A percentile compares a stretch with the other conserved stretches of the same genome.
phyloP scores from a whole-genome alignment of 2,888 invertebrate genomes.

The Lymantria dispar region DNA sequence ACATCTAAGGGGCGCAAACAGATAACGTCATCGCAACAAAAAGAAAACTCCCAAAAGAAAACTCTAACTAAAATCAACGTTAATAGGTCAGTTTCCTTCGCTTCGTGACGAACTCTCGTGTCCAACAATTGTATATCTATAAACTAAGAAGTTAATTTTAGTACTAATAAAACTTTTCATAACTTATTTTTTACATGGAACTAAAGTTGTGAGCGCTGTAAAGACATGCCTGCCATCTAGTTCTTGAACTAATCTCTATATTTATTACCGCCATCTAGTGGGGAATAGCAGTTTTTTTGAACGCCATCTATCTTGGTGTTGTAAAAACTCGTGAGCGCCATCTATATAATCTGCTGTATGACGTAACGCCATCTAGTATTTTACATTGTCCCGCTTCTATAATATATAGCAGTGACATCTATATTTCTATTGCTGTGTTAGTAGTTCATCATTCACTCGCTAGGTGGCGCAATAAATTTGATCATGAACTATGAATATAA shows the following conservation, averaged over 20 bases:
- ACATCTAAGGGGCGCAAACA: no score
- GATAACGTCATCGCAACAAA: no score
- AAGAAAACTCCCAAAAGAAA: no score
- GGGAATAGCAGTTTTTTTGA: conserved; percentile 2
- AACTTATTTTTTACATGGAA: not conserved
- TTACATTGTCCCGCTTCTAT: not conserved
- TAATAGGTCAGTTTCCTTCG: no score
- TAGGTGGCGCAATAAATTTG: conserved; percentile 10
- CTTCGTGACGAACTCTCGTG: no score
- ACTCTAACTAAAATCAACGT: no score
- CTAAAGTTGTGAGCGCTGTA: not conserved
- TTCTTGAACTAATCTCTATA: not conserved
- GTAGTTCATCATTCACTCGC: not conserved
- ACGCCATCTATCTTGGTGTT: no score
- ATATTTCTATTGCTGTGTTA: not conserved
- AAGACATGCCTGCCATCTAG: conserved; percentile 19
- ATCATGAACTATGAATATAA: no score
- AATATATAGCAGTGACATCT: conserved; percentile 14
- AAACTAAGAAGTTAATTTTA: no score
- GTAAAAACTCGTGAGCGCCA: conserved; percentile 5
- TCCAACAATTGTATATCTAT: no score
- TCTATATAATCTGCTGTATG: conserved; percentile 4
- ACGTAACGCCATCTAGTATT: not conserved
- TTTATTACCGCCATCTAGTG: conserved; percentile 7
- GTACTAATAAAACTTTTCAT: not conserved